Percentiles rank a stretch among this genome's conserved stretches.
Evolutionary conservation across 2,888 invertebrate genomes (phyloP).

Genomic region (Perizoma flavofasciatum): DNA sequence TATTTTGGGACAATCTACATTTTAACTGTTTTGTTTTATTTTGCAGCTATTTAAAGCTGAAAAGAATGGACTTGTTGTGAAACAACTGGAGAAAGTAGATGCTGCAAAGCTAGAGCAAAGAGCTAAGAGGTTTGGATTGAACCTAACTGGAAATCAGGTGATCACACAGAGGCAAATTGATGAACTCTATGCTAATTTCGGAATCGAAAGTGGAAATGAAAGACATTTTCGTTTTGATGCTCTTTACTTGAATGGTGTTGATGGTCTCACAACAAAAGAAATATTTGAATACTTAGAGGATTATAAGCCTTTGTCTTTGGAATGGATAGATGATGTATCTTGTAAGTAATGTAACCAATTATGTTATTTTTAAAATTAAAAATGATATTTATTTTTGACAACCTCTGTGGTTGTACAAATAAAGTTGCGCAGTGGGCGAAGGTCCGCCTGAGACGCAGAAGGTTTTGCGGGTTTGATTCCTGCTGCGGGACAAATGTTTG

Average conservation of each 20-base stretch:
- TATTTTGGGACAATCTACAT: no score
- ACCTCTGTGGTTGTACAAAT: no score
- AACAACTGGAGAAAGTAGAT: slow-evolving; percentile 71
- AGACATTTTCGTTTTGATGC: slow-evolving; percentile 88
- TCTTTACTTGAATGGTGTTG: slow-evolving; percentile 89
- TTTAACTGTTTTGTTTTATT: not conserved
- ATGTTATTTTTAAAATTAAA: no score
- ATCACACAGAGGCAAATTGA: slow-evolving; percentile 77
- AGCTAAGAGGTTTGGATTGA: slow-evolving; percentile 74
- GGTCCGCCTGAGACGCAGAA: no score
- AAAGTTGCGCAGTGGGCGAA: no score
- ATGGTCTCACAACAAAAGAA: slow-evolving; percentile 90
- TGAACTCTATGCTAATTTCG: slow-evolving; percentile 72
- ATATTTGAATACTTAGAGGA: slow-evolving; percentile 91
- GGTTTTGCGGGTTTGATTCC: no score
- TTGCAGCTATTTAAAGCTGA: slow-evolving; percentile 63
- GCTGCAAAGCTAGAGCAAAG: slow-evolving; percentile 73
- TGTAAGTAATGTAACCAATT: slow-evolving; percentile 79
- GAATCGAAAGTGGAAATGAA: slow-evolving; percentile 82
- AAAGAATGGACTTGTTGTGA: slow-evolving; percentile 61
- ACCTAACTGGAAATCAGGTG: slow-evolving; percentile 69
- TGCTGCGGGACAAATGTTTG: no score
- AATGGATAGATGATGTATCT: slow-evolving; percentile 91
- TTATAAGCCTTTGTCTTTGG: slow-evolving; percentile 89
- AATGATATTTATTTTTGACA: no score